These are phyloP conservation scores for Pogonomyrmex californicus DNA, from an alignment of 1,140 invertebrate species.

Conservation along the genomic window DNA sequence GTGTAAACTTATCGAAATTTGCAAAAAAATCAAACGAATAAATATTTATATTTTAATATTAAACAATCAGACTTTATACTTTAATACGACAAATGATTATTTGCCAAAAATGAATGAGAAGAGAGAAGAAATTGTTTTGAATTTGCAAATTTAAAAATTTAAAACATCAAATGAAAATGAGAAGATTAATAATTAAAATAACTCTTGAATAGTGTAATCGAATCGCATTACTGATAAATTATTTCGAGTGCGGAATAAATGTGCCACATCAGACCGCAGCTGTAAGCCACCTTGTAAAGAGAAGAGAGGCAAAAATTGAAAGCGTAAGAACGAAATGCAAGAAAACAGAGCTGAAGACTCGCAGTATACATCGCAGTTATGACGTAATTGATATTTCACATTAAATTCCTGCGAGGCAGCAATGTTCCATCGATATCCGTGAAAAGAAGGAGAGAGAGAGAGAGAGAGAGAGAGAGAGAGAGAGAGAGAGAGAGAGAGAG, in stretches of 20 bases:
- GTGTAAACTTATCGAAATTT: no score
- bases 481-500: no score
- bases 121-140: no score
- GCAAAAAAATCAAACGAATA: not conserved
- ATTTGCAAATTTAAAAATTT: no score
- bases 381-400: slow-evolving; percentile 64
- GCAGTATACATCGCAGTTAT: no score
- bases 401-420: slow-evolving; percentile 52
- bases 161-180: no score
- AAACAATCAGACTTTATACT: not conserved
- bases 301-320: not conserved
- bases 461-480: no score
- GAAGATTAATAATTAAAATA: not conserved
- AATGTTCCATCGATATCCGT: slow-evolving; percentile 28
- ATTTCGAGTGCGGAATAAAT: not conserved
- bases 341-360: not conserved
- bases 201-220: not conserved
- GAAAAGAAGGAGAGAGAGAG: no score
- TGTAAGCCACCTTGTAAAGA: not conserved
- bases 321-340: not conserved
- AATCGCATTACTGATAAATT: not conserved
- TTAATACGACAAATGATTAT: not conserved
- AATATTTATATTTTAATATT: not conserved
- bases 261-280: not conserved
- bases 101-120: no score